Evolutionary conservation across 1,140 invertebrate species (phyloP).

Genomic region (Bombus cullumanus): DNA sequence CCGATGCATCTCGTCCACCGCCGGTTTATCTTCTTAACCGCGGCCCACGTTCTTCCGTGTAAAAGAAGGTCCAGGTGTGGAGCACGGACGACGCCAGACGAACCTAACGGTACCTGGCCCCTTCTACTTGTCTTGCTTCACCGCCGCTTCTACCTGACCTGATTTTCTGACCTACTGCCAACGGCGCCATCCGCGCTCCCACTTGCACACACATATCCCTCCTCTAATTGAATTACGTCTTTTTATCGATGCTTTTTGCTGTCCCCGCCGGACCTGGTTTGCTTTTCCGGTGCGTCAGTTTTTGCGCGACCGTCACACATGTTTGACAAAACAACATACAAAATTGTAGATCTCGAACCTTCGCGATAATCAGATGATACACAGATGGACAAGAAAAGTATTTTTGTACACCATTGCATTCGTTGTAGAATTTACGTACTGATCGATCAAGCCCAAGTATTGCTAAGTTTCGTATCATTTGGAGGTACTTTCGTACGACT

Average conservation of each 20-base stretch:
- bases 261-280: constrained; percentile 3
- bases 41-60: constrained; percentile 33
- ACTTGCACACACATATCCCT: constrained; percentile 46
- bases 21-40: constrained; percentile 21
- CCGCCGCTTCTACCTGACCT: constrained; percentile 68
- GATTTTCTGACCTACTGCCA: constrained; percentile 80
- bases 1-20: constrained; percentile 8
- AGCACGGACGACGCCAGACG: constrained; percentile 45
- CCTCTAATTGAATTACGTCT: constrained; percentile 71
- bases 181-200: constrained; percentile 61
- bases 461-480: too few species aligned
- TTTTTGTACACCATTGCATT: too few species aligned
- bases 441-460: too few species aligned
- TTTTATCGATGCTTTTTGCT: constrained; percentile 22
- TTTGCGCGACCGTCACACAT: not conserved
- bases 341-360: too few species aligned
- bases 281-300: not conserved
- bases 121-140: constrained; percentile 59
- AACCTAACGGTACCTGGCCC: constrained; percentile 57
- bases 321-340: too few species aligned
- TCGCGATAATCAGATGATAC: not conserved
- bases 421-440: too few species aligned
- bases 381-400: too few species aligned
- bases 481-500: too few species aligned
- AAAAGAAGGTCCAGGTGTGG: constrained; percentile 46